Percentiles rank a stretch among this genome's conserved stretches.
These are phyloP conservation scores for Mythimna albipuncta DNA, from an alignment of 2,888 invertebrate species.

Conservation along the genomic window DNA sequence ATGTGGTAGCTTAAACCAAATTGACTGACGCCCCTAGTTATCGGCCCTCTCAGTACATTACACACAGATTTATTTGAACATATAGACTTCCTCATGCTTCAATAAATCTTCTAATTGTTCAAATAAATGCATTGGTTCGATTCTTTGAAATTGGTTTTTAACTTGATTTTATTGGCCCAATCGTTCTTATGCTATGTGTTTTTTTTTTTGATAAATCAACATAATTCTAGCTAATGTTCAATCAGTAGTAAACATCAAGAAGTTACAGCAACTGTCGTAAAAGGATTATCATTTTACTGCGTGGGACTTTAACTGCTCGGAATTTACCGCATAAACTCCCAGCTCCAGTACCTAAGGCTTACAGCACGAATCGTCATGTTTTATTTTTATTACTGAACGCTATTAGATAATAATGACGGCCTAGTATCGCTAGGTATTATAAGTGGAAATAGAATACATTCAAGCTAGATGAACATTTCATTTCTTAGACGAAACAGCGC, in stretches of 20 bases:
- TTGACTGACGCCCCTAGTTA: constrained; percentile 56
- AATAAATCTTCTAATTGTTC: constrained; percentile 51
- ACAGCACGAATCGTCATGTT: constrained; percentile 45
- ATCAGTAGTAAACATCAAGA: constrained; percentile 43
- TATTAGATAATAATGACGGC: constrained; percentile 21
- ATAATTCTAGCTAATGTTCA: constrained; percentile 30
- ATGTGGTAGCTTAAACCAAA: constrained; percentile 24
- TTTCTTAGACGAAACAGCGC: constrained; percentile 28
- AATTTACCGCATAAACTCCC: constrained; percentile 56
- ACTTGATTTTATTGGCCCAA: neutral
- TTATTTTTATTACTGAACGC: constrained; percentile 54
- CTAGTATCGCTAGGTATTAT: constrained; percentile 5
- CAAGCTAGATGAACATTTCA: constrained; percentile 24
- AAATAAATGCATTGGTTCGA: constrained; percentile 16
- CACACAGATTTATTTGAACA: constrained; percentile 50
- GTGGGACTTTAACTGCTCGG: constrained; percentile 47
- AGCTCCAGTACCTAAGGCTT: constrained; percentile 44
- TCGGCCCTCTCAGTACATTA: constrained; percentile 57
- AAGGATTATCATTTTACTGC: constrained; percentile 66
- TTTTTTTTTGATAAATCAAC: constrained; percentile 5
- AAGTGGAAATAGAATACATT: constrained; percentile 10
- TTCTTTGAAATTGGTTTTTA: constrained; percentile 14
- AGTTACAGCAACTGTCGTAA: constrained; percentile 61
- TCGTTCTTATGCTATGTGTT: neutral
- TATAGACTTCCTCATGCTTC: constrained; percentile 23